Evolutionary conservation across 1,140 invertebrate genomes (phyloP), one percentile per base, ranked within the genome.

Genomic region (Thaumetopoea pityocampa): DNA sequence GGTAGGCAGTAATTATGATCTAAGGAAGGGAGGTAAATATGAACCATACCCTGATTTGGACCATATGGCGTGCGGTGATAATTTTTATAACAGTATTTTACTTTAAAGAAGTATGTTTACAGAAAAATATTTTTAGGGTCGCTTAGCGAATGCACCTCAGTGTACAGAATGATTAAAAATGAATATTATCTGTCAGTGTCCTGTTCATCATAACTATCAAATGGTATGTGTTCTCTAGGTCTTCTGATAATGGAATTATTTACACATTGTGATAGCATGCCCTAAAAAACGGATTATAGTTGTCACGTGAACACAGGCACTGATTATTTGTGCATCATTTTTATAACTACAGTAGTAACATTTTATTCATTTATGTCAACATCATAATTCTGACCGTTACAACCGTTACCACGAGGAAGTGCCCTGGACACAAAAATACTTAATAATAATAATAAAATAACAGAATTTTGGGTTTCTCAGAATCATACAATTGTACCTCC

Each of bases 61-160:
- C 23, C 23, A 24, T 24, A 24, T 24, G 23, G 23, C 23, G 23
- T 24, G 23, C 23, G 9, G 23, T 9, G 23, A 24, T 24, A 24
- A 24, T 24, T 4, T 24, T 3, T 8, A 24, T 24, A 24, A 2
- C 23, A 24, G n/a, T 24, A 8, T 24, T 24, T 24, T 24, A 24
- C 23, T 24, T 24, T n/a, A n/a, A 9, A 24, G 23, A 9, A 24
- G 23, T 24, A 8, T 8, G 9, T 24, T 3, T 3, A 3, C 23
- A 8, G n/a, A 3, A 24, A 24, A 24, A 24, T 24, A 24, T 24
- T 24, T 24, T 24, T 24, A 24, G 23, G 7, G 23, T 9, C n/a
- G 23, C 9, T 24, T n/a, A 24, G n/a, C 23, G 23, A 24, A 24
- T 24, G 23, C 23, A 9, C 23, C 23, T 24, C n/a, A 24, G 23